phyloP scores from a whole-genome alignment of 2,888 invertebrate species.

The Hydroisotoma schaefferi region DNA sequence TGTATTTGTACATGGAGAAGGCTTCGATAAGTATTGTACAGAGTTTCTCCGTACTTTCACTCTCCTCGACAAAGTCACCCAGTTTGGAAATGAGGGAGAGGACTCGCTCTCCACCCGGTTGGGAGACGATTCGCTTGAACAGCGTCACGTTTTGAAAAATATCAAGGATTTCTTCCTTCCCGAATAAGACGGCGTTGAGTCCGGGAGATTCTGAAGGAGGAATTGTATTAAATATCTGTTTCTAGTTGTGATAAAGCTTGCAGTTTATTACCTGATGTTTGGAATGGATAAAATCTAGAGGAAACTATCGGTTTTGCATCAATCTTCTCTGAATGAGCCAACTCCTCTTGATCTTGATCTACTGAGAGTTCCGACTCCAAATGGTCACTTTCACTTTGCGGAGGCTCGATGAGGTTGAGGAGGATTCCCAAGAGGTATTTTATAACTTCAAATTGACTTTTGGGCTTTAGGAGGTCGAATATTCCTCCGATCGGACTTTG shows the following conservation, averaged over 20 bases:
- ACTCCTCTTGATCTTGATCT: background rate
- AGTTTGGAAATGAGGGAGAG: constrained; percentile 28
- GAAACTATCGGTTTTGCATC: constrained; percentile 16
- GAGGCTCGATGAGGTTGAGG: constrained; percentile 29
- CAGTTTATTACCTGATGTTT: constrained; percentile 22
- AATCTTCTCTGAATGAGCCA: constrained; percentile 7
- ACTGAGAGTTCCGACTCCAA: constrained; percentile 8
- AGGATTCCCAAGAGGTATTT: constrained; percentile 35
- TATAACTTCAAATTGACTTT: constrained; percentile 30
- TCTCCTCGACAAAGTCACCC: constrained; percentile 25
- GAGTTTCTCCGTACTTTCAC: constrained; percentile 21
- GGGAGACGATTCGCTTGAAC: constrained; percentile 28
- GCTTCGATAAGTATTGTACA: constrained; percentile 36
- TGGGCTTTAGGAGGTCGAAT: constrained; percentile 24
- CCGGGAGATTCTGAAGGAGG: constrained; percentile 27
- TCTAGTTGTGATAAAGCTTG: background rate
- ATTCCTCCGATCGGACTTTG: constrained; percentile 34
- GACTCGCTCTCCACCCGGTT: constrained; percentile 25
- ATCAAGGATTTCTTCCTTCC: constrained; percentile 33
- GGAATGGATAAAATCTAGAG: constrained; percentile 17
- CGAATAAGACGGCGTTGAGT: constrained; percentile 27
- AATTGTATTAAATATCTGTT: too few species aligned
- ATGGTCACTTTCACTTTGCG: constrained; percentile 18
- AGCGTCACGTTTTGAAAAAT: constrained; percentile 29
- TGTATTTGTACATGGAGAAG: constrained; percentile 31